Evolutionary conservation across 2,888 invertebrate genomes (phyloP).

Genomic region (Apomyelois bistriatella): DNA sequence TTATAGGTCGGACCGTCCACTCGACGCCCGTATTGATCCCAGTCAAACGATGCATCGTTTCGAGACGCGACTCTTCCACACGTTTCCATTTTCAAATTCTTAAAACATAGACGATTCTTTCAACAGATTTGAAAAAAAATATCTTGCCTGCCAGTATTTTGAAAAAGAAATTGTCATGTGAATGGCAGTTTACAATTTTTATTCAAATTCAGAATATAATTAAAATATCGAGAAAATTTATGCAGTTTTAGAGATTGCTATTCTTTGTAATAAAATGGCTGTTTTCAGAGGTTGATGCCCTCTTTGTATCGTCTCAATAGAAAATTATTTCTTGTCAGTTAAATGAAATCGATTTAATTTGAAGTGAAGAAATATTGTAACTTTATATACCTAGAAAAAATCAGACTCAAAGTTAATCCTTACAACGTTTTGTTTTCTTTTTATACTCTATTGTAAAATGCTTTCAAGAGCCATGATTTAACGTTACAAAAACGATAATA

Average conservation of each 20-base stretch:
- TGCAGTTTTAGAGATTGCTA: neutral
- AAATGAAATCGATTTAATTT: neutral
- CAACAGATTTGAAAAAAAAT: neutral
- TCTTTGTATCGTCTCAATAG: neutral
- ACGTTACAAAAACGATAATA: too few species aligned
- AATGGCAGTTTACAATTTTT: neutral
- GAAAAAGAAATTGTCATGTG: neutral
- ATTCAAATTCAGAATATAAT: too few species aligned
- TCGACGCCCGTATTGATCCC: slow-evolving; percentile 32
- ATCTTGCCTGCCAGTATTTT: neutral
- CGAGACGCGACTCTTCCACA: slow-evolving; percentile 6
- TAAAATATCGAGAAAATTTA: neutral
- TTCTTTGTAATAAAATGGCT: neutral
- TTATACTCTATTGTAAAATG: too few species aligned
- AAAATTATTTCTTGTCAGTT: slow-evolving; percentile 1
- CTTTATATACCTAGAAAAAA: too few species aligned
- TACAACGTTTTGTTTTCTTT: too few species aligned
- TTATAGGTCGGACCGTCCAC: slow-evolving; percentile 52
- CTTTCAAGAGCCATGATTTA: too few species aligned
- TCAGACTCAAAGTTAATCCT: too few species aligned
- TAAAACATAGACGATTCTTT: slow-evolving; percentile 5
- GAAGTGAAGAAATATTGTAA: too few species aligned
- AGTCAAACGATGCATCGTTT: slow-evolving; percentile 17
- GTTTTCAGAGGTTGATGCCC: slow-evolving; percentile 1
- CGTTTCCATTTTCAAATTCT: slow-evolving; percentile 11